Evolutionary conservation across 2,888 invertebrate species (phyloP).

Genomic region (Drosophila ochracea): DNA sequence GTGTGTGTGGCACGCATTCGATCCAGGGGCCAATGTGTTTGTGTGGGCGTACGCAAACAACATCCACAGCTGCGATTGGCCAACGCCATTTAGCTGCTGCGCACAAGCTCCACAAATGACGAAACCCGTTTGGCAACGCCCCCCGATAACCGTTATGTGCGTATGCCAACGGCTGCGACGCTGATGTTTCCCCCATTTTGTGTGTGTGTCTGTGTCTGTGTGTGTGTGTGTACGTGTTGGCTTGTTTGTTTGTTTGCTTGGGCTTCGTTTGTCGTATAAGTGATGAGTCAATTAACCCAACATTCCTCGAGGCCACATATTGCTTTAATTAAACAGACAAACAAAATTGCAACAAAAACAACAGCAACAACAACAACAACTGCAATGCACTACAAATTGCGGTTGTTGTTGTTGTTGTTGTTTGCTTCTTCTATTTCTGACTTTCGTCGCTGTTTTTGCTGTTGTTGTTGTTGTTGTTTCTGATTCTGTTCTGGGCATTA

Average conservation of each 20-base stretch:
- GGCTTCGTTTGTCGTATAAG: slow-evolving; percentile 80
- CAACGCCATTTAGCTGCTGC: slow-evolving; percentile 20
- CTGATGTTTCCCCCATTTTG: slow-evolving; percentile 52
- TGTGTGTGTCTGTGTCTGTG: slow-evolving; percentile 6
- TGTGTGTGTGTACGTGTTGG: slow-evolving; percentile 23
- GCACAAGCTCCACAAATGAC: slow-evolving; percentile 45
- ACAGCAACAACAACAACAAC: slow-evolving; percentile 6
- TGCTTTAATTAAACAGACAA: slow-evolving; percentile 81
- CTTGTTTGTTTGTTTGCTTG: slow-evolving; percentile 58
- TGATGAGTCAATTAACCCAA: slow-evolving; percentile 84
- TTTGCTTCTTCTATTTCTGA: slow-evolving; percentile 12
- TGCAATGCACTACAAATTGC: slow-evolving; percentile 61
- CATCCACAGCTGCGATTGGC: slow-evolving; percentile 56
- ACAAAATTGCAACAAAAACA: slow-evolving; percentile 58
- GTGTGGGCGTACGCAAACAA: slow-evolving; percentile 46
- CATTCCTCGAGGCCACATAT: slow-evolving; percentile 83
- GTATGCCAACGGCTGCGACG: slow-evolving; percentile 35
- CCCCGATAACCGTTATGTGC: slow-evolving; percentile 20
- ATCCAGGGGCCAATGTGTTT: background rate
- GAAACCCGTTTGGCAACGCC: slow-evolving; percentile 43
- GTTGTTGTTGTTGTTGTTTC: background rate
- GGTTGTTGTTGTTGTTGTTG: slow-evolving; percentile 27
- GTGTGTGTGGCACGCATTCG: slow-evolving; percentile 13
- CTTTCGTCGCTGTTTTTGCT: slow-evolving; percentile 8
- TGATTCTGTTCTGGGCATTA: slow-evolving; percentile 30